Percentiles rank a stretch among this genome's conserved stretches.
Conservation (phyloP, 2,113 vertebrate species). For the Ammodytes marinus region DNA sequence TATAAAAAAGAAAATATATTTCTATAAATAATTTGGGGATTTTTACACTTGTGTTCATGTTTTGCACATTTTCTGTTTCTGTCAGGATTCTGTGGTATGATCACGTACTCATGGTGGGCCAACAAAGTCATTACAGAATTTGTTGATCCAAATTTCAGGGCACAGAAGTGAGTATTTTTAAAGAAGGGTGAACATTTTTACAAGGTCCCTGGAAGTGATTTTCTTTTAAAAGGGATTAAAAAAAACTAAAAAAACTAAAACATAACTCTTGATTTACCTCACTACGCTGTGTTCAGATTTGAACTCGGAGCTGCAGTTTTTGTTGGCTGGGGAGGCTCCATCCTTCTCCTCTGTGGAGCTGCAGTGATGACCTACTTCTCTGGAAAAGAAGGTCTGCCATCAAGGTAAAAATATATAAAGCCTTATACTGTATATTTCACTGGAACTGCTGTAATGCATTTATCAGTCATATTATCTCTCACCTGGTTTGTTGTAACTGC, state of each 20-base stretch:
- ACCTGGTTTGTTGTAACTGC: too few species aligned
- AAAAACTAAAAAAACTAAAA: not conserved
- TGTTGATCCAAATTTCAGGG: conserved; percentile 89
- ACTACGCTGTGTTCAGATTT: conserved; percentile 75
- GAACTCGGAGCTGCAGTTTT: conserved; percentile 96
- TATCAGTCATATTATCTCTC: too few species aligned
- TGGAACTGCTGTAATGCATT: not conserved
- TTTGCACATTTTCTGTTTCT: conserved; percentile 5
- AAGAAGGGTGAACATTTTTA: not conserved
- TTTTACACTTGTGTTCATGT: not conserved
- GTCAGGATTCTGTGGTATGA: conserved; percentile 92
- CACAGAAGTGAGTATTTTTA: conserved; percentile 90
- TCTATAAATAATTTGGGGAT: not conserved
- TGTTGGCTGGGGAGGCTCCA: conserved; percentile 94
- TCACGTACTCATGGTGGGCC: conserved; percentile 93
- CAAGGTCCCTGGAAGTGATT: not conserved
- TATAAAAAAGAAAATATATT: conserved; percentile 57
- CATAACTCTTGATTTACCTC: not conserved
- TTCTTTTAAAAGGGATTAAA: not conserved
- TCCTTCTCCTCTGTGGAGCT: conserved; percentile 90
- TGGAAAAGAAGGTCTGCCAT: conserved; percentile 75
- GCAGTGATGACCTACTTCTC: conserved; percentile 88
- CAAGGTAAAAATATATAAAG: conserved; percentile 56
- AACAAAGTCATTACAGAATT: conserved; percentile 91
- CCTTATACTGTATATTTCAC: not conserved